phyloP scores from a whole-genome alignment of 2,113 vertebrate genomes.

The Clarias macrocephalus region DNA sequence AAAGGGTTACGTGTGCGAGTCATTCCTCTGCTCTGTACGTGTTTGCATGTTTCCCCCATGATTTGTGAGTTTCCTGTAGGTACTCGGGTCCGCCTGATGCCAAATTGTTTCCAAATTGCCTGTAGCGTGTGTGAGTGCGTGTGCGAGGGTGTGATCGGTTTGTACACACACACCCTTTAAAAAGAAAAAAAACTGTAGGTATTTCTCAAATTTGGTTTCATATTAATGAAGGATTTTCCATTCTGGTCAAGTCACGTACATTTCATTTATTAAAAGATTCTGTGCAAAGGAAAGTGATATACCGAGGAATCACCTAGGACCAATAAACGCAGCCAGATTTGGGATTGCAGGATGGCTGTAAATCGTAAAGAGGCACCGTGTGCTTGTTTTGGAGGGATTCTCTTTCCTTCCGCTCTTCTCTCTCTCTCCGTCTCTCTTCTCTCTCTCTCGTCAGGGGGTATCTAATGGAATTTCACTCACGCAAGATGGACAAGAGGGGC shows the following conservation, averaged over 20 bases:
- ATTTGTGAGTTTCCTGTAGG: not conserved
- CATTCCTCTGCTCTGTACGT: too few species aligned
- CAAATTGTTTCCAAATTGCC: too few species aligned
- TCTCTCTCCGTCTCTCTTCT: conserved; percentile 26
- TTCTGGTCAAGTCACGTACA: not conserved
- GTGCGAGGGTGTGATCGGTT: not conserved
- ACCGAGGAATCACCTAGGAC: conserved; percentile 36
- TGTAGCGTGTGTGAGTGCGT: too few species aligned
- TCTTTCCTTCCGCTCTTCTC: conserved; percentile 44
- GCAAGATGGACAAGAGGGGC: not conserved
- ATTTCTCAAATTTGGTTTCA: not conserved
- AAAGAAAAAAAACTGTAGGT: not conserved
- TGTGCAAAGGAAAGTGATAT: conserved; percentile 46
- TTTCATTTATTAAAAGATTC: conserved; percentile 42
- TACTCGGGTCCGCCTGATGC: too few species aligned
- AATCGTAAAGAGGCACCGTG: conserved; percentile 58
- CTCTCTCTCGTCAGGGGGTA: conserved; percentile 17
- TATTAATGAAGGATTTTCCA: not conserved
- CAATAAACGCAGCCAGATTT: conserved; percentile 54
- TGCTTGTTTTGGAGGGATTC: conserved; percentile 61
- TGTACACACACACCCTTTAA: not conserved
- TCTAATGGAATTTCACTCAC: conserved; percentile 21
- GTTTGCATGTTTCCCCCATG: too few species aligned
- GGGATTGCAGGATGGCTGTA: conserved; percentile 51
- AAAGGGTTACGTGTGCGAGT: too few species aligned